Conservation (phyloP, 2,113 vertebrate species). For the Cryptoleucopteryx plumbea region DNA sequence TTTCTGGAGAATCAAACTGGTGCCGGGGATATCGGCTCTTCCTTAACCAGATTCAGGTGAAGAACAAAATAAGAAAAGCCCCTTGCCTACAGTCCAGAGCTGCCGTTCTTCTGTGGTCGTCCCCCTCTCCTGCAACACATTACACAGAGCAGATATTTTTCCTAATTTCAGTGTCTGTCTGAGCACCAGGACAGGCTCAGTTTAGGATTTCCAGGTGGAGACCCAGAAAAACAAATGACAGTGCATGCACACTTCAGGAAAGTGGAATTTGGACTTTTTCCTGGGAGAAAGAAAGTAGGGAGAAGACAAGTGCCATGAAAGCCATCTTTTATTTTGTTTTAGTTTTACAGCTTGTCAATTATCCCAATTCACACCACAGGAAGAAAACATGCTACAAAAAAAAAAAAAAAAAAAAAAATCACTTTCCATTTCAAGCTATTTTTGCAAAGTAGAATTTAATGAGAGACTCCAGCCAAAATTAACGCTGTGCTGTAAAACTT, state of each 20-base stretch:
- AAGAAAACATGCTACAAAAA: neutral
- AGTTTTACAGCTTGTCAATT: neutral
- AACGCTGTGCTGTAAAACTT: neutral
- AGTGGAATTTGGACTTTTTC: neutral
- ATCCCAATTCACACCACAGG: neutral
- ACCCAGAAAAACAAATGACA: neutral
- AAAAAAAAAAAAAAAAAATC: neutral
- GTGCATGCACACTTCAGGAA: fast-evolving
- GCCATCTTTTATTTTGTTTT: neutral
- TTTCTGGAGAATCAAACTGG: neutral
- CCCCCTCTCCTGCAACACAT: neutral
- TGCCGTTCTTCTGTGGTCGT: fast-evolving
- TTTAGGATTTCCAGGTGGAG: neutral
- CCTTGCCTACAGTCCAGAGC: neutral
- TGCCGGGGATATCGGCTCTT: neutral
- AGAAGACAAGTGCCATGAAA: neutral
- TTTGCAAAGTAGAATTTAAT: neutral
- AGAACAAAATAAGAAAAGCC: neutral
- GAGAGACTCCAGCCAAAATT: neutral
- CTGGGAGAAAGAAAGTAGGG: neutral
- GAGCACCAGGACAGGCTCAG: neutral
- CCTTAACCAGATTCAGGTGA: neutral
- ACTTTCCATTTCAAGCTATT: neutral
- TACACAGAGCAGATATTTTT: neutral
- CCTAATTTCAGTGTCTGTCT: neutral